phyloP scores from a whole-genome alignment of 2,888 invertebrate genomes.

The Pandemis cinnamomeana region DNA sequence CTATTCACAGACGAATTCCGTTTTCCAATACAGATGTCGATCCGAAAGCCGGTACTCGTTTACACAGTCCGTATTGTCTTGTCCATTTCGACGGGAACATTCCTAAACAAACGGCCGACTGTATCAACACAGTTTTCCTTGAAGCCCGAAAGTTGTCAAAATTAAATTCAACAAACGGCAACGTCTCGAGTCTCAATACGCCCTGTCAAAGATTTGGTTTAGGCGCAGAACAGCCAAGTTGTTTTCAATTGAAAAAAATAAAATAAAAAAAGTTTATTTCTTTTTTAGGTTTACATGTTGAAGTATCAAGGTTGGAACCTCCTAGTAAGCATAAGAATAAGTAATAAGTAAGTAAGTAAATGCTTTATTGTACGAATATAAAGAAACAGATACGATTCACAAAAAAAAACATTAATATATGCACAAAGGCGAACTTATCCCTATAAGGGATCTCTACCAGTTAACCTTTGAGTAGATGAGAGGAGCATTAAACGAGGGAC shows the following conservation, averaged over 20 bases:
- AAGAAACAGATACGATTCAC: no score
- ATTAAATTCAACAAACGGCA: slow-evolving; percentile 30
- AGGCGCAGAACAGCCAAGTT: not conserved
- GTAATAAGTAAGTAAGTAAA: no score
- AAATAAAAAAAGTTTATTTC: no score
- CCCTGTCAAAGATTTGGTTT: slow-evolving; percentile 1
- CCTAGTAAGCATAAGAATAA: no score
- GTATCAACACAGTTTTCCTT: slow-evolving; percentile 30
- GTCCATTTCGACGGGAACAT: slow-evolving; percentile 23
- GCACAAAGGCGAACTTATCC: no score
- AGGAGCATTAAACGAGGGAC: no score
- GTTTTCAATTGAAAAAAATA: not conserved
- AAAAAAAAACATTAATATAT: no score
- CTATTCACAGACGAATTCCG: slow-evolving; percentile 1
- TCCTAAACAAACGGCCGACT: slow-evolving; percentile 31
- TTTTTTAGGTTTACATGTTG: no score
- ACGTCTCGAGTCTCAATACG: slow-evolving; percentile 4
- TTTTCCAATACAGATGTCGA: slow-evolving; percentile 1
- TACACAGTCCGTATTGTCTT: slow-evolving; percentile 12
- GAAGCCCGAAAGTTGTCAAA: slow-evolving; percentile 25
- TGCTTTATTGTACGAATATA: no score
- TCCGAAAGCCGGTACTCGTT: slow-evolving; percentile 11
- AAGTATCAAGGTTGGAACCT: no score
- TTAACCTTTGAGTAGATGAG: no score
- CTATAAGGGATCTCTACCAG: no score